Conservation (phyloP, 2,888 invertebrate genomes). For the Colostygia pectinataria region DNA sequence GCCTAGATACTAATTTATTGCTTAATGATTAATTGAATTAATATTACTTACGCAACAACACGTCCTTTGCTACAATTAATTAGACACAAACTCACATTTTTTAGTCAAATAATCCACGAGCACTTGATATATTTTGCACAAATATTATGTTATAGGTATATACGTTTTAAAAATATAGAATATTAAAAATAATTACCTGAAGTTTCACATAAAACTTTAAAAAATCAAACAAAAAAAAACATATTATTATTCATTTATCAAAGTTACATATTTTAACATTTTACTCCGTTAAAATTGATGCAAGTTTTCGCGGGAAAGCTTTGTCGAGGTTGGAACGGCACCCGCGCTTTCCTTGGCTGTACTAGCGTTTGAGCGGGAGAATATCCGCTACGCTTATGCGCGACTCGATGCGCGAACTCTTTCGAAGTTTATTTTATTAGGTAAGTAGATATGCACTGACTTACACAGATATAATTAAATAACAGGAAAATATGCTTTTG, state of each 20-base stretch:
- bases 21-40: too few relatives aligned
- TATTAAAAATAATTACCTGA: not conserved
- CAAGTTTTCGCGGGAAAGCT: slow-evolving; percentile 71
- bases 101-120: not conserved
- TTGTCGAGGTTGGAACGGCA: slow-evolving; percentile 48
- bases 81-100: slow-evolving; percentile 1
- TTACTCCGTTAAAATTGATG: slow-evolving; percentile 18
- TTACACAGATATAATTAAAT: too few relatives aligned
- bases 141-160: not conserved
- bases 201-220: not conserved
- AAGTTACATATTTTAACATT: too few relatives aligned
- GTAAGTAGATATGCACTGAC: too few relatives aligned
- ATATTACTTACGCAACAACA: not conserved
- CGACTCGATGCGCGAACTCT: slow-evolving; percentile 61
- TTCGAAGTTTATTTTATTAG: not conserved
- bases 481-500: not conserved
- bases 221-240: slow-evolving; percentile 1
- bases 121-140: not conserved
- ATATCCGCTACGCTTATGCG: slow-evolving; percentile 61
- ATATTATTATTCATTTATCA: slow-evolving; percentile 8
- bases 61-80: not conserved
- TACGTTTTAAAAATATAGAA: too few relatives aligned
- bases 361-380: slow-evolving; percentile 54
- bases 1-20: too few relatives aligned
- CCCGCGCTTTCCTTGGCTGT: slow-evolving; percentile 58